Conservation (phyloP, 2,113 vertebrate genomes). For the Python bivittatus region DNA sequence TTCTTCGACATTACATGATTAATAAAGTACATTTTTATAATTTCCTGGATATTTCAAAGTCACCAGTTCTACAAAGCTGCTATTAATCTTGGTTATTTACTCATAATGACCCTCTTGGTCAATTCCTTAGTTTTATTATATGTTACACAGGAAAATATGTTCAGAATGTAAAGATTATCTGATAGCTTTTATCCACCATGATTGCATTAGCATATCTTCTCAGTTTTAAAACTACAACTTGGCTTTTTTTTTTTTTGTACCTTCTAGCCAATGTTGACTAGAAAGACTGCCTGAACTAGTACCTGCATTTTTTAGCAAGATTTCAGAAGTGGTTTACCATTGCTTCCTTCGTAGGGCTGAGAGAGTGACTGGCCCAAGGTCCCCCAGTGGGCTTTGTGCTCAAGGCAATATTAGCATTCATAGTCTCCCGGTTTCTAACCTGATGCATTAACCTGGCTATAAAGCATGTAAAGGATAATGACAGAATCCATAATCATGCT, state of each 20-base stretch:
- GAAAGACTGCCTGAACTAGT: neutral
- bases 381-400: neutral
- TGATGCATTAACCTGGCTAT: neutral
- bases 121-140: slow-evolving; percentile 53
- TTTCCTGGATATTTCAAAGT: slow-evolving; percentile 30
- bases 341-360: neutral
- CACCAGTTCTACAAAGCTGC: slow-evolving; percentile 39
- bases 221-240: neutral
- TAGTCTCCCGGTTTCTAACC: neutral
- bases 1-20: slow-evolving; percentile 37
- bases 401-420: neutral
- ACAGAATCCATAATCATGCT: neutral
- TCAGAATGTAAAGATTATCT: slow-evolving; percentile 11
- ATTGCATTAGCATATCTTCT: neutral
- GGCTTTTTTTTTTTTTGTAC: neutral
- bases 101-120: slow-evolving; percentile 32
- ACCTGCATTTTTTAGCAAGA: neutral
- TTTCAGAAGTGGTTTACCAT: neutral
- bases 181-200: neutral
- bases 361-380: neutral
- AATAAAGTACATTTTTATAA: slow-evolving; percentile 42
- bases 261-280: neutral
- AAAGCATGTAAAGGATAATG: neutral
- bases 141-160: slow-evolving; percentile 9
- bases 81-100: slow-evolving; percentile 57